Evolutionary conservation across 2,113 vertebrate species (phyloP), one percentile per base, ranked within the genome.

Genomic region (Oryzias javanicus): DNA sequence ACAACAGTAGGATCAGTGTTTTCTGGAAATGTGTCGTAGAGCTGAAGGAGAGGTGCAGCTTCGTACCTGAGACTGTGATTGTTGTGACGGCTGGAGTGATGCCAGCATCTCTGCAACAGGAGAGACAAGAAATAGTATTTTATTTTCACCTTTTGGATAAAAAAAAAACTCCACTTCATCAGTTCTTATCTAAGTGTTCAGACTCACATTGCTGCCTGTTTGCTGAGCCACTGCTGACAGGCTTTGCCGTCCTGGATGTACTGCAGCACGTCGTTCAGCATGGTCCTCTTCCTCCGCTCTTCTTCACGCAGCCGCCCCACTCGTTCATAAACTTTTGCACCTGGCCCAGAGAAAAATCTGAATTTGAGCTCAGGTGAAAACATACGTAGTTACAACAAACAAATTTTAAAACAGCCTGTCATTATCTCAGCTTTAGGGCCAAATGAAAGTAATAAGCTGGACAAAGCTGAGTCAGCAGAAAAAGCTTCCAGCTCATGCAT

Each of bases 151-250:
- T 24, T 6, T 63, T 48, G 6, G 57, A 22, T 49, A 48, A 5
- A 63, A 55, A 58, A 46, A 45, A 5, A 16, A 18, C 55, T 35
- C 57, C 74, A 35, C 35, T 35, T 35, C 29, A 35, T 7, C 29
- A 35, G 7, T 35, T 27, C 25, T 27, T 5, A 27, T 27, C 5
- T 27, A 5, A 25, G 25, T 6, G 6, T 27, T 35, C 35, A 52
- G 55, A 3, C 82, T 88, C 89, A 99, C 97, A 98, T 94, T 59
- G 97, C 94, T 1, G 97, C 97, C 75, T 98, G 97, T 55, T 95
- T 94, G 71, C 94, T 95, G 67, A 99, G 94, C 97, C 97, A 99
- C 91, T 98, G 96, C 86, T 98, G 97, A 86, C 97, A 99, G 41
- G 97, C 94, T 0, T 92, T 93, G 65, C 94, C 92, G 67, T 99